These are phyloP conservation scores for Coccyzus lansbergi DNA, from an alignment of 2,797 vertebrate species.

Conservation along the genomic window DNA sequence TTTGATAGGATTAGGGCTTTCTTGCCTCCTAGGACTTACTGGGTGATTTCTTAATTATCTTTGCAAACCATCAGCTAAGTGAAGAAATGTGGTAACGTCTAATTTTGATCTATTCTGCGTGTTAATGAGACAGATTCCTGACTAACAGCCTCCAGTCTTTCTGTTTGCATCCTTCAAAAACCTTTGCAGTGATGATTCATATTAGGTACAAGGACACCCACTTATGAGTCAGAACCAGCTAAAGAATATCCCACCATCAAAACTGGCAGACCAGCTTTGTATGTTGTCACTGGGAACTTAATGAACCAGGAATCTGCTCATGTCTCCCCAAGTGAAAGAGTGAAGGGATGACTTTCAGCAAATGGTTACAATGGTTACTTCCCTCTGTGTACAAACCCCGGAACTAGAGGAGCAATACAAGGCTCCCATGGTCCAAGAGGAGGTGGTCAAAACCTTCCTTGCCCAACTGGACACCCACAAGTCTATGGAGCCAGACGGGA, in stretches of 20 bases:
- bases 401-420: too few species aligned
- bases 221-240: constrained; percentile 33
- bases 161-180: constrained; percentile 25
- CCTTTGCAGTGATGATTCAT: constrained; percentile 41
- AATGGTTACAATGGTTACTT: too few species aligned
- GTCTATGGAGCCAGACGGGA: too few species aligned
- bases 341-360: background rate
- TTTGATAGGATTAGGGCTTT: background rate
- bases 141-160: constrained; percentile 44
- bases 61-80: background rate
- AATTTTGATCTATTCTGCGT: constrained; percentile 42
- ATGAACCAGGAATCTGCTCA: background rate
- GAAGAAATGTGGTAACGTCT: constrained; percentile 17
- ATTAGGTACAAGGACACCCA: constrained; percentile 22
- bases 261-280: background rate
- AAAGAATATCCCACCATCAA: background rate
- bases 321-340: background rate
- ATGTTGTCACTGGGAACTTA: background rate
- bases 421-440: too few species aligned
- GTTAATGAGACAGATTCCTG: constrained; percentile 32
- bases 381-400: too few species aligned
- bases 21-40: background rate
- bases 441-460: too few species aligned
- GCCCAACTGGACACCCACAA: too few species aligned
- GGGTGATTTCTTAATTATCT: constrained; percentile 2